phyloP scores from a whole-genome alignment of 2,888 invertebrate genomes.

The Ophioninae sp. region DNA sequence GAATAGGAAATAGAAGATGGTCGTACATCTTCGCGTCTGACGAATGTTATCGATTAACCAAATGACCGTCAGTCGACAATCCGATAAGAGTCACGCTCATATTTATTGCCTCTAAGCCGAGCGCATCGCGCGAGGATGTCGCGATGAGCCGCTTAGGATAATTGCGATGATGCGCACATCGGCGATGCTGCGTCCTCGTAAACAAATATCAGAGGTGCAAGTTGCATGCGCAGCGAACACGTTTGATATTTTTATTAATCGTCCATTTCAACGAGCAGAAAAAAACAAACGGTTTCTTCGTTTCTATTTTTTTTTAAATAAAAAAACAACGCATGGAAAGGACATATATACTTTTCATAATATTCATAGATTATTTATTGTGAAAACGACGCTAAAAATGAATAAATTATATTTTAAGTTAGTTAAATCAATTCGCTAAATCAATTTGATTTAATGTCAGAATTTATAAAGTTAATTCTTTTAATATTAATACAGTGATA shows the following conservation, averaged over 20 bases:
- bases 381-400: too few relatives aligned
- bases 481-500: not conserved
- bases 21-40: slow-evolving; percentile 18
- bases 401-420: too few relatives aligned
- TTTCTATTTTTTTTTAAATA: not conserved
- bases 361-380: not conserved
- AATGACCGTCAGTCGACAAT: slow-evolving; percentile 22
- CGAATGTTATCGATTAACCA: slow-evolving; percentile 47
- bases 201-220: slow-evolving; percentile 21
- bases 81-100: slow-evolving; percentile 25
- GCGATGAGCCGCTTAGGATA: slow-evolving; percentile 30
- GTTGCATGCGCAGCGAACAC: not conserved
- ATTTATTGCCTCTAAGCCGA: slow-evolving; percentile 40
- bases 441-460: not conserved
- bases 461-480: not conserved
- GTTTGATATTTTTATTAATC: slow-evolving; percentile 18
- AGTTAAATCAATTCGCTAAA: not conserved
- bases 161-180: slow-evolving; percentile 52
- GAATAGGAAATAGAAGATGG: not conserved
- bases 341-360: not conserved
- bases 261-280: not conserved
- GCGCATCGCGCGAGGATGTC: slow-evolving; percentile 14
- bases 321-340: not conserved
- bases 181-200: slow-evolving; percentile 35
- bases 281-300: not conserved